These are phyloP conservation scores for Mormyrus lacerda DNA, from an alignment of 2,113 vertebrate genomes.

Conservation along the genomic window DNA sequence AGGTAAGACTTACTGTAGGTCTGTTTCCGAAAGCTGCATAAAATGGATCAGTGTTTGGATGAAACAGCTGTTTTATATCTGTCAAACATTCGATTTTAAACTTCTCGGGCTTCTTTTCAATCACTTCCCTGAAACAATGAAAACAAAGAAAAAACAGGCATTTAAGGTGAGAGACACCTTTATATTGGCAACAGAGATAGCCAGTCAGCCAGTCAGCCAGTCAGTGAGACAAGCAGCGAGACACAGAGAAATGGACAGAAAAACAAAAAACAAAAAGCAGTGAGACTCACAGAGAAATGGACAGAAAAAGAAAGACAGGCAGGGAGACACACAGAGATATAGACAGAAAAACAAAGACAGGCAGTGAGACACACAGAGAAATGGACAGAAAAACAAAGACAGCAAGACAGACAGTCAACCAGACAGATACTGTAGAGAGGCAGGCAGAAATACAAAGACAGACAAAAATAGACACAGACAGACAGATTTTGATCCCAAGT, in stretches of 20 bases:
- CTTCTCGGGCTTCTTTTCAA: conserved; percentile 97
- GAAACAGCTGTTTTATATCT: conserved; percentile 91
- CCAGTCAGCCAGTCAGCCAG: neutral
- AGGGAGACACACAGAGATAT: neutral
- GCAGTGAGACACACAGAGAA: neutral
- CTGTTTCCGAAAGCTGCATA: conserved; percentile 97
- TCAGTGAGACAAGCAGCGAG: neutral
- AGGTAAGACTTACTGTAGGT: conserved; percentile 73
- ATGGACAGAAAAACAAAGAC: neutral
- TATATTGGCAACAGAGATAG: neutral
- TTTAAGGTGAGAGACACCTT: neutral
- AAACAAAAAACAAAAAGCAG: neutral
- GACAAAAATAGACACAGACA: neutral
- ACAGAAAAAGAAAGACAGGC: neutral
- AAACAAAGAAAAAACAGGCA: neutral
- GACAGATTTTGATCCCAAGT: neutral
- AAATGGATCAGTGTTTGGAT: conserved; percentile 85
- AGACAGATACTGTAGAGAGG: neutral
- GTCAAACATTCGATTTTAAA: conserved; percentile 96
- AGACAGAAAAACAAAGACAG: neutral
- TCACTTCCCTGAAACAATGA: conserved; percentile 75
- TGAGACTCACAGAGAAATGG: neutral
- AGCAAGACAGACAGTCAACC: neutral
- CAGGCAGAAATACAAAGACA: no score
- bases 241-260: neutral